A percentile compares a stretch with the other conserved stretches of the same genome.
Evolutionary conservation across 2,113 vertebrate species (phyloP).

Genomic region (Gallinago media): DNA sequence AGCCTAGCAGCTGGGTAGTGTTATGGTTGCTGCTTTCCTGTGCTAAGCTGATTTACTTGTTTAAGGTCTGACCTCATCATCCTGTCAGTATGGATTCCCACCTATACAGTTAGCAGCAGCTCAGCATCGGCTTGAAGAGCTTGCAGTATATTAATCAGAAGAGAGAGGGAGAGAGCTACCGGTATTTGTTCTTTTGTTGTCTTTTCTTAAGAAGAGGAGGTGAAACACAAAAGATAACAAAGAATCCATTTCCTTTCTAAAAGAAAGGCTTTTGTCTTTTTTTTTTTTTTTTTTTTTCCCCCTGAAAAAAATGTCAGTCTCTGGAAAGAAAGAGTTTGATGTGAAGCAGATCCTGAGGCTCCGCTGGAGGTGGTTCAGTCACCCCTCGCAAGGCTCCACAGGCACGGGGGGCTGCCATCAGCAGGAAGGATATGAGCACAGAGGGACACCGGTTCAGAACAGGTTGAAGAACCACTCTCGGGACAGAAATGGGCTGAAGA

Average conservation of each 20-base stretch:
- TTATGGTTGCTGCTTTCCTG: conserved; percentile 78
- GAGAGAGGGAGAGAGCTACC: conserved; percentile 21
- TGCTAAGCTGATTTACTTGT: conserved; percentile 89
- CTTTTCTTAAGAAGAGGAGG: conserved; percentile 70
- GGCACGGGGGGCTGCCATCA: conserved; percentile 89
- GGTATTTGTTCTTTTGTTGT: conserved; percentile 65
- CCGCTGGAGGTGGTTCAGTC: conserved; percentile 97
- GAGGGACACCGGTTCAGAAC: conserved; percentile 86
- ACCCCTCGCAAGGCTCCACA: conserved; percentile 89
- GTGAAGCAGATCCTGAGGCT: conserved; percentile 98
- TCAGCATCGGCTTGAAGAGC: conserved; percentile 72
- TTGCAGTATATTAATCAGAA: conserved; percentile 53
- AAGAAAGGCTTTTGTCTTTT: conserved; percentile 70
- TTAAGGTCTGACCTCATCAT: conserved; percentile 93
- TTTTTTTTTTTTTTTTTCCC: conserved; percentile 37
- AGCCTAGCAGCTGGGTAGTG: conserved; percentile 77
- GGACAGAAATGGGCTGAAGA: conserved; percentile 88
- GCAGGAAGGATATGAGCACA: conserved; percentile 93
- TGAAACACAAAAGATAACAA: conserved; percentile 74
- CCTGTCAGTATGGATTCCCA: conserved; percentile 83
- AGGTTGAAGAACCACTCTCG: conserved; percentile 91
- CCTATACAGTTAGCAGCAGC: conserved; percentile 80
- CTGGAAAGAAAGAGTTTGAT: conserved; percentile 96
- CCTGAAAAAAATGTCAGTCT: conserved; percentile 88
- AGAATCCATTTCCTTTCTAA: conserved; percentile 72